Evolutionary conservation across 2,797 vertebrate genomes (phyloP).

Genomic region (Alfaro cultratus): DNA sequence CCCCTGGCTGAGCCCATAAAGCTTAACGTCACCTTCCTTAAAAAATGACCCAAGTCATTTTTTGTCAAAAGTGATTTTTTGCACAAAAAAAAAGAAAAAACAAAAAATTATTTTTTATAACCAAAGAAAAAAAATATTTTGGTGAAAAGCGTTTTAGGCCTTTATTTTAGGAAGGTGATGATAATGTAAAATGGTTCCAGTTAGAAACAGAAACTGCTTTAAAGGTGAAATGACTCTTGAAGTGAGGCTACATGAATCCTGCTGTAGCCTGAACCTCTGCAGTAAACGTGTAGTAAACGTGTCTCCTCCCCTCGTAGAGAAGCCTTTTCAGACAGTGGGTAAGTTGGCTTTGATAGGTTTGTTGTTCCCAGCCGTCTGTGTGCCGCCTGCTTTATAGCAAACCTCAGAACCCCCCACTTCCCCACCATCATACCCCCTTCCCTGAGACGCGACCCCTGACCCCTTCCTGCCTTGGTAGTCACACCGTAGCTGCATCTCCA

Average conservation of each 20-base stretch:
- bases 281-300: constrained; percentile 10
- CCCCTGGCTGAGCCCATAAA: background rate
- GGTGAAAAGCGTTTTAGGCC: too few species aligned
- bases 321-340: constrained; percentile 74
- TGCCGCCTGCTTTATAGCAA: constrained; percentile 58
- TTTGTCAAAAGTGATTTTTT: too few species aligned
- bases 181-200: too few species aligned
- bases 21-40: too few species aligned
- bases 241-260: constrained; percentile 39
- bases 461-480: constrained; percentile 46
- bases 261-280: constrained; percentile 6
- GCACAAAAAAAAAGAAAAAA: too few species aligned
- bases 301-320: constrained; percentile 75
- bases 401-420: constrained; percentile 28
- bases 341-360: constrained; percentile 74
- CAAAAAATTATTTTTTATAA: too few species aligned
- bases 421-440: constrained; percentile 32
- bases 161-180: too few species aligned
- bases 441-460: constrained; percentile 25
- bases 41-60: too few species aligned
- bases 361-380: constrained; percentile 53
- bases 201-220: background rate
- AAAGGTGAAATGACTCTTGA: constrained; percentile 48
- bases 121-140: too few species aligned
- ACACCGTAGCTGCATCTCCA: constrained; percentile 58